Evolutionary conservation across 2,113 vertebrate species (phyloP).

Genomic region (Notechis scutatus): DNA sequence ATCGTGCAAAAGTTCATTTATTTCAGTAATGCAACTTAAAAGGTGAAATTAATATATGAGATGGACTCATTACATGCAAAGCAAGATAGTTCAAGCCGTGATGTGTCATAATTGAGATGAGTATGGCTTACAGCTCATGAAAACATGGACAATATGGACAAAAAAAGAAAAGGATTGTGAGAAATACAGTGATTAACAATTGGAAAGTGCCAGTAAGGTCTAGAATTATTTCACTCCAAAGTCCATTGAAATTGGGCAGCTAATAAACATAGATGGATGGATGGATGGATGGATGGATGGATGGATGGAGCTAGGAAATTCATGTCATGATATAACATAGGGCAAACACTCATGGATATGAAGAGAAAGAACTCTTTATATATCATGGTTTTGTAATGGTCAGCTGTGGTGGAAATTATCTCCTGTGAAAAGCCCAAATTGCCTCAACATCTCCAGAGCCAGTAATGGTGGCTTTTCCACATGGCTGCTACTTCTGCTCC

Average conservation of each 20-base stretch:
- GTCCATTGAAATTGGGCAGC: not conserved
- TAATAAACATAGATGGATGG: not conserved
- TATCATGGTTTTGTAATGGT: no score
- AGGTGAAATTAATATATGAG: no score
- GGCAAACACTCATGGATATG: not conserved
- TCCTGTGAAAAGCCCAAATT: no score
- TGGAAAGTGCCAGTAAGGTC: not conserved
- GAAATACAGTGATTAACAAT: not conserved
- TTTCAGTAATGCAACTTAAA: no score
- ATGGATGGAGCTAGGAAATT: not conserved
- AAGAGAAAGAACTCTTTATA: no score
- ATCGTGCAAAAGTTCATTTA: no score
- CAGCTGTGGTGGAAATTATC: no score
- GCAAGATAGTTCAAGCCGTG: no score
- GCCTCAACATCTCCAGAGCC: not conserved
- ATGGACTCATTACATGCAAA: no score
- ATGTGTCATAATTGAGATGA: no score
- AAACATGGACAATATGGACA: not conserved
- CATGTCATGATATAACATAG: not conserved
- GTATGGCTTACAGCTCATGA: no score
- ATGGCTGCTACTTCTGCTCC: not conserved
- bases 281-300: not conserved
- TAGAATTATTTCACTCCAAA: not conserved
- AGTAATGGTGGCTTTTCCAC: not conserved
- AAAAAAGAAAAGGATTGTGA: not conserved